These are phyloP conservation scores for Platycheirus rosarum DNA, from an alignment of 2,888 invertebrate genomes.

Conservation along the genomic window DNA sequence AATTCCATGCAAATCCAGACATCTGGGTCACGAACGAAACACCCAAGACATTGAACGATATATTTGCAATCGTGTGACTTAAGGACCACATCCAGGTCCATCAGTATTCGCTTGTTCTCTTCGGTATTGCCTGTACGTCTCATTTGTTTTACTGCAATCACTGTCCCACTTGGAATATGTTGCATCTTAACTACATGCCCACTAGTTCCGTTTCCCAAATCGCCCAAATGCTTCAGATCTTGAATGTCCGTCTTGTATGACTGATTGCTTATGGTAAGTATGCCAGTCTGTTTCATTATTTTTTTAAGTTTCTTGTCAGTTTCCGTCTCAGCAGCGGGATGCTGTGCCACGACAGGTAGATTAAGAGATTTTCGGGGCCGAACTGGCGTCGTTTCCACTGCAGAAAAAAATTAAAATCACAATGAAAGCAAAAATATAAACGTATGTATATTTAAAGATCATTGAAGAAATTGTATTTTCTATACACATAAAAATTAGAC, in stretches of 20 bases:
- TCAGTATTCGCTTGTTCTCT: constrained; percentile 98
- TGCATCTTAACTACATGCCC: constrained; percentile 99
- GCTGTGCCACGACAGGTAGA: constrained; percentile 84
- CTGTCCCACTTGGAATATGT: constrained; percentile 91
- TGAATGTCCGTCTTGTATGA: constrained; percentile 91
- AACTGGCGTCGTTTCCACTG: constrained; percentile 83
- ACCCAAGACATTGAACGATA: constrained; percentile 98
- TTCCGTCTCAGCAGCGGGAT: constrained; percentile 86
- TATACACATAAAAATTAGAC: too few relatives aligned
- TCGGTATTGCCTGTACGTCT: constrained; percentile 97
- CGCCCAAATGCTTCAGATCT: constrained; percentile 92
- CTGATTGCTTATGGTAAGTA: constrained; percentile 91
- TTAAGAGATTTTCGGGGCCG: constrained; percentile 84
- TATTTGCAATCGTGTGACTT: constrained; percentile 98
- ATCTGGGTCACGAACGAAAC: constrained; percentile 98
- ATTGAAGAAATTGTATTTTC: too few relatives aligned
- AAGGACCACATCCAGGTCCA: constrained; percentile 99
- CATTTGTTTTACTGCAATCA: constrained; percentile 99
- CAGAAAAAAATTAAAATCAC: background rate
- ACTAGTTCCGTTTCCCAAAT: constrained; percentile 97
- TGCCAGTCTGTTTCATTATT: constrained; percentile 96
- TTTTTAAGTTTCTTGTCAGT: constrained; percentile 93
- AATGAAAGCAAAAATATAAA: too few relatives aligned
- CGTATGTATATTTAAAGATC: too few relatives aligned
- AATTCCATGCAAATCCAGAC: constrained; percentile 99